Conservation (phyloP, 2,888 invertebrate species). For the Sesamia inferens region DNA sequence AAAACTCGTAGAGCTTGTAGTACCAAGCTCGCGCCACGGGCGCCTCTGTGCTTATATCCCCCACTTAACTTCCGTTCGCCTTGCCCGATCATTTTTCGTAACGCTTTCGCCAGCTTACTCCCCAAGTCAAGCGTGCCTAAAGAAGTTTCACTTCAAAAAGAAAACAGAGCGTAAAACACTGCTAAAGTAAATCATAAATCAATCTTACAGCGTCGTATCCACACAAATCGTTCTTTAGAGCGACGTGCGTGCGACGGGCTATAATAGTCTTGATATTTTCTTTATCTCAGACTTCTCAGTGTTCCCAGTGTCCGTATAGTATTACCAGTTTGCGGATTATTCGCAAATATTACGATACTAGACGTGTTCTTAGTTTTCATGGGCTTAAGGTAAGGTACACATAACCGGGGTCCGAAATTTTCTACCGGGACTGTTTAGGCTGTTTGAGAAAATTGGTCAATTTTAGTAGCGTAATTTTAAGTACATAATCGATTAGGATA, state of each 20-base stretch:
- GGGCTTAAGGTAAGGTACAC: constrained; percentile 58
- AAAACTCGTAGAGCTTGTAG: no score
- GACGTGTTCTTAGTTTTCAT: constrained; percentile 71
- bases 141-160: no score
- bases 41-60: no score
- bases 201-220: constrained; percentile 63
- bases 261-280: constrained; percentile 90
- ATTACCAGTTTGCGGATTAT: constrained; percentile 88
- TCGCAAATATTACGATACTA: constrained; percentile 82
- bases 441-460: neutral
- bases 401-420: constrained; percentile 19
- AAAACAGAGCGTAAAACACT: neutral
- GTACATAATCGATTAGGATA: neutral
- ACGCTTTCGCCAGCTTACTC: no score
- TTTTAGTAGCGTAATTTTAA: no score
- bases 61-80: no score
- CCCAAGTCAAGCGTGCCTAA: no score
- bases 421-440: constrained; percentile 14
- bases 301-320: constrained; percentile 78
- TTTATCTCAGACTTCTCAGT: constrained; percentile 84
- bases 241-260: constrained; percentile 86
- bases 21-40: no score
- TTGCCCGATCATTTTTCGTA: no score
- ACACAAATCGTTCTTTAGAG: constrained; percentile 68
- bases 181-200: neutral